A percentile compares a stretch with the other conserved stretches of the same genome.
Evolutionary conservation across 2,888 invertebrate species (phyloP).

Genomic region (Eupithecia subfuscata): DNA sequence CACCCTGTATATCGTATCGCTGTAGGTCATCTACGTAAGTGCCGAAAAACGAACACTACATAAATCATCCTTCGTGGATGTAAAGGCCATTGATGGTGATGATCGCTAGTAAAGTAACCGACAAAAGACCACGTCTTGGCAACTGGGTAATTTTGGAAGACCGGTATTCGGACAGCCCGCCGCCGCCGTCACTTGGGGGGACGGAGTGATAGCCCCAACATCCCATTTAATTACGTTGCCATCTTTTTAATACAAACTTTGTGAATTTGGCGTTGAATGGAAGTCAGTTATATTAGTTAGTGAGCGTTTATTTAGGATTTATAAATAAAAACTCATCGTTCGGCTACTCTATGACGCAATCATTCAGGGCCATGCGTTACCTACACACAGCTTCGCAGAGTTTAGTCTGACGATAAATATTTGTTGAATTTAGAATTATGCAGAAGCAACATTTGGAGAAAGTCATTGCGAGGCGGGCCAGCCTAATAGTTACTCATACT

Average conservation of each 20-base stretch:
- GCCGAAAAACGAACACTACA: too few relatives aligned
- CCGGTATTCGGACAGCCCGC: neutral
- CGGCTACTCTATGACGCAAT: conserved; percentile 35
- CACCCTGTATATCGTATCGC: neutral
- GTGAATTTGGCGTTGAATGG: neutral
- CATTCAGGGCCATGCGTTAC: conserved; percentile 33
- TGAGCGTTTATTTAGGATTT: conserved; percentile 12
- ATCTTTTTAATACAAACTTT: neutral
- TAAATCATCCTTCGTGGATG: too few relatives aligned
- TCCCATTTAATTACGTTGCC: too few relatives aligned
- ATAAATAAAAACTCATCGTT: conserved; percentile 22
- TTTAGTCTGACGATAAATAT: neutral
- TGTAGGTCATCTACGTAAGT: too few relatives aligned
- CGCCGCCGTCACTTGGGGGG: neutral
- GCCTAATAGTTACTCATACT: neutral
- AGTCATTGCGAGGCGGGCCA: neutral
- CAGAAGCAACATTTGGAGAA: neutral
- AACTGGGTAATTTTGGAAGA: neutral
- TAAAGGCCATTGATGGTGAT: too few relatives aligned
- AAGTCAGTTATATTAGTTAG: neutral
- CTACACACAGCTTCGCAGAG: conserved; percentile 16
- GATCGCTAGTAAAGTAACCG: neutral
- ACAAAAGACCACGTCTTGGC: neutral
- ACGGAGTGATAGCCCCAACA: neutral
- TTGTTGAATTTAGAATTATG: neutral